phyloP scores from a whole-genome alignment of 64 coral and sea anemone species.

The Actinia equina region DNA sequence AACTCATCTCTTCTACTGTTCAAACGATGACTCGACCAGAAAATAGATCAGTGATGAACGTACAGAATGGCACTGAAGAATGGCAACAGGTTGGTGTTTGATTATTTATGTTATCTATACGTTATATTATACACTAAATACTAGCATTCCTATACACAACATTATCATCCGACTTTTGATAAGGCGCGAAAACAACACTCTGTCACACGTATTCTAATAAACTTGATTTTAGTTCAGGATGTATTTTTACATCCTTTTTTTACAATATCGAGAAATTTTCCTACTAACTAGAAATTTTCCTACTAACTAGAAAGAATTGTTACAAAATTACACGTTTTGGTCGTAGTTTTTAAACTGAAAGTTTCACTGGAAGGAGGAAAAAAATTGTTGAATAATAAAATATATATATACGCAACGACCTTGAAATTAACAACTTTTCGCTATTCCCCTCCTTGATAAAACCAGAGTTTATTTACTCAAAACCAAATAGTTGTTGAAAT shows the following conservation, averaged over 20 bases:
- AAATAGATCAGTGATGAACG: neutral
- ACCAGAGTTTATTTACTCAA: neutral
- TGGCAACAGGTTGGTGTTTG: slow-evolving; percentile 31
- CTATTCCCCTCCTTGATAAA: neutral
- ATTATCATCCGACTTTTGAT: neutral
- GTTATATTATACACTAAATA: neutral
- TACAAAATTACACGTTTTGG: neutral
- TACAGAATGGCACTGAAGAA: slow-evolving; percentile 6
- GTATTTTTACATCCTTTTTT: neutral
- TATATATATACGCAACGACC: neutral
- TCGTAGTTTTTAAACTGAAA: neutral
- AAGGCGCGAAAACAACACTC: neutral
- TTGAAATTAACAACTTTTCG: neutral
- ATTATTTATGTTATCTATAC: neutral
- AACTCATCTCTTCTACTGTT: slow-evolving; percentile 18
- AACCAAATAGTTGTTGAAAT: neutral
- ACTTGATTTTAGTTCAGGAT: neutral
- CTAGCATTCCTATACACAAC: neutral
- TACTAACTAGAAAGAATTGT: too few relatives aligned
- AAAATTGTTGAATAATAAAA: neutral
- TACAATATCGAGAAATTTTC: neutral
- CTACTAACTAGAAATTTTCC: neutral
- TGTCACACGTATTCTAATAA: neutral
- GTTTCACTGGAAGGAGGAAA: neutral
- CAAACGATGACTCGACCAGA: slow-evolving; percentile 26